phyloP scores from a whole-genome alignment of 2,797 vertebrate genomes.

The Enteromius trimaculatus region DNA sequence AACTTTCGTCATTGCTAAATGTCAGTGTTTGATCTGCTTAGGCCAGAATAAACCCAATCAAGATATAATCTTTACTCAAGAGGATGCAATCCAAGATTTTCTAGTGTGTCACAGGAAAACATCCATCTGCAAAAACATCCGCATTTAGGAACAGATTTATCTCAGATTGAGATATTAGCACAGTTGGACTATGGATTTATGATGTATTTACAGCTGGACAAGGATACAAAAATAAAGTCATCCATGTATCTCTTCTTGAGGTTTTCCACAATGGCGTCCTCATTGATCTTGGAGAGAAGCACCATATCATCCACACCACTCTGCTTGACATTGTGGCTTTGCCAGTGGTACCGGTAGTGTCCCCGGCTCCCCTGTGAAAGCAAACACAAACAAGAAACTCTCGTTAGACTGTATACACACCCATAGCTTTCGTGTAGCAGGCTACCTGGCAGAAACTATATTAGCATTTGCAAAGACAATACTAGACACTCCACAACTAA shows the following conservation, averaged over 20 bases:
- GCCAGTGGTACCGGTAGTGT: constrained; percentile 96
- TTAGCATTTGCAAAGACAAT: not conserved
- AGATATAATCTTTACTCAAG: constrained; percentile 31
- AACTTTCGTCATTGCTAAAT: constrained; percentile 1
- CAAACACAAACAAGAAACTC: constrained; percentile 57
- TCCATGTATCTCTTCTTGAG: constrained; percentile 98
- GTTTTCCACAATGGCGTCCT: constrained; percentile 97
- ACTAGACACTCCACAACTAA: not conserved
- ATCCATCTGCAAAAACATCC: constrained; percentile 20
- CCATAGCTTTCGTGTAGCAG: constrained; percentile 35
- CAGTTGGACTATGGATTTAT: not conserved
- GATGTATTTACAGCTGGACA: constrained; percentile 47
- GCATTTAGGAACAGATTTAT: not conserved
- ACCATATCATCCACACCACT: constrained; percentile 98
- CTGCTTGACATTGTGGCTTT: constrained; percentile 98
- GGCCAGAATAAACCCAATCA: constrained; percentile 54
- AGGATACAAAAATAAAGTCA: constrained; percentile 99
- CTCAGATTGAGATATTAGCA: not conserved
- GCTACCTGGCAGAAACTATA: constrained; percentile 13
- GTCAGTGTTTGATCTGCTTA: constrained; percentile 42
- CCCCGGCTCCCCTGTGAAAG: constrained; percentile 92
- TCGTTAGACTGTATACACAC: constrained; percentile 56
- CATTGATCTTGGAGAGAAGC: constrained; percentile 93
- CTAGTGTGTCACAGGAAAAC: constrained; percentile 32
- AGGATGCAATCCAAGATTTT: constrained; percentile 23